Evolutionary conservation across 1,140 invertebrate species (phyloP), one percentile per base, ranked within the genome.

Genomic region (Drosophila santomea): DNA sequence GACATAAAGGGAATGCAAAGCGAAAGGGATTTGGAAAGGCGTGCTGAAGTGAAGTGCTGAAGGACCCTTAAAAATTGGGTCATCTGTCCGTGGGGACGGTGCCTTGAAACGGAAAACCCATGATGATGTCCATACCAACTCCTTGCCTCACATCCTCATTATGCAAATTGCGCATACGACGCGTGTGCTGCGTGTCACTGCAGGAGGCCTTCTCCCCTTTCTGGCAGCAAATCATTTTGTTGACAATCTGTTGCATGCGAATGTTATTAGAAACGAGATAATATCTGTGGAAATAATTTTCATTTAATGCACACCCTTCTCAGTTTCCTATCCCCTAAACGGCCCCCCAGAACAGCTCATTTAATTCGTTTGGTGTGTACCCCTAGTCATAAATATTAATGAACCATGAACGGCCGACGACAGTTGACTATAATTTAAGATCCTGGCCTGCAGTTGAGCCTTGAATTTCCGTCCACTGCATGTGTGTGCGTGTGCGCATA

Each of bases 91-190:
- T 36, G 44, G 56, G 48, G 47, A 28, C 20, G 20, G 28, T 32
- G 28, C 44, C 63, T 32, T 39, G 48, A 48, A 52, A 74, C 20
- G 38, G 58, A 59, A 55, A 69, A 47, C 66, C 38, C 48, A 52
- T 35, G 20, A 52, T 39, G 20, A 7, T 28, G 55, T 14, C 25
- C 28, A 36, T 32, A 3, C 60, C 23, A 61, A 55, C 39, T 56
- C 39, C 55, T 44, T 61, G 60, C 35, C 48, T 50, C 44, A 41
- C 54, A 39, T 66, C 38, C 54, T 58, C 83, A 86, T 86, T 86
- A 86, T 86, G 83, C 83, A 83, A 86, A 86, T 86, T 88, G 75
- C 83, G 66, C 43, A 86, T 76, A 83, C 79, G 83, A 88, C 83
- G 67, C 63, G 78, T 83, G 62, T 54, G 48, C 51, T 52, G 60